Conservation (phyloP, 2,797 vertebrate species). For the Chelon auratus region DNA sequence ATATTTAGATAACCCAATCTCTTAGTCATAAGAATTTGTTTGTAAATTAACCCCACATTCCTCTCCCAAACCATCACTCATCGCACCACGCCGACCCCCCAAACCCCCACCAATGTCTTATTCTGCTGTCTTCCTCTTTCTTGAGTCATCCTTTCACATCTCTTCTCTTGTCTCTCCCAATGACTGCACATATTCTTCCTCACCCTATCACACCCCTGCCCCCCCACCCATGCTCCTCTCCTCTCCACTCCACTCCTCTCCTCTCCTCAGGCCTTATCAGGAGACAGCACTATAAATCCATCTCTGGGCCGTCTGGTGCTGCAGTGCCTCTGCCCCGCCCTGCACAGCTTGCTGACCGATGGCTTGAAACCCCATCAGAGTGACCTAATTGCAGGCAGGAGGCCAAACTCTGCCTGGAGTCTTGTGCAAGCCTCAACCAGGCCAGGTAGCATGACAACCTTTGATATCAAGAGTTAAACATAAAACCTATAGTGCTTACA, state of each 20-base stretch:
- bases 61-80: slow-evolving; percentile 34
- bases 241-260: slow-evolving; percentile 12
- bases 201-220: slow-evolving; percentile 32
- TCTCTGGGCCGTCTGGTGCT: slow-evolving; percentile 93
- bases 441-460: slow-evolving; percentile 82
- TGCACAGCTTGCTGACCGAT: slow-evolving; percentile 89
- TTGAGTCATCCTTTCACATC: slow-evolving; percentile 39
- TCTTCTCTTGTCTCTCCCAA: slow-evolving; percentile 33
- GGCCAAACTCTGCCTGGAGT: slow-evolving; percentile 92
- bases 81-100: slow-evolving; percentile 26
- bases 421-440: slow-evolving; percentile 92
- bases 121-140: slow-evolving; percentile 21
- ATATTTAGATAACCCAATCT: slow-evolving; percentile 55
- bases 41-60: slow-evolving; percentile 45
- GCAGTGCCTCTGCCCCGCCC: slow-evolving; percentile 92
- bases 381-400: slow-evolving; percentile 93
- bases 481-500: not conserved
- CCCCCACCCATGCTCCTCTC: slow-evolving; percentile 8
- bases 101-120: slow-evolving; percentile 20
- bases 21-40: slow-evolving; percentile 32
- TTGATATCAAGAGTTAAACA: slow-evolving; percentile 5
- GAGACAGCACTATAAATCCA: slow-evolving; percentile 94
- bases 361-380: slow-evolving; percentile 95
- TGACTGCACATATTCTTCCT: slow-evolving; percentile 47
- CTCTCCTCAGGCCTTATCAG: slow-evolving; percentile 89